Evolutionary conservation across 2,113 vertebrate genomes (phyloP), one percentile per base, ranked within the genome.

Genomic region (Ramphastos sulfuratus): DNA sequence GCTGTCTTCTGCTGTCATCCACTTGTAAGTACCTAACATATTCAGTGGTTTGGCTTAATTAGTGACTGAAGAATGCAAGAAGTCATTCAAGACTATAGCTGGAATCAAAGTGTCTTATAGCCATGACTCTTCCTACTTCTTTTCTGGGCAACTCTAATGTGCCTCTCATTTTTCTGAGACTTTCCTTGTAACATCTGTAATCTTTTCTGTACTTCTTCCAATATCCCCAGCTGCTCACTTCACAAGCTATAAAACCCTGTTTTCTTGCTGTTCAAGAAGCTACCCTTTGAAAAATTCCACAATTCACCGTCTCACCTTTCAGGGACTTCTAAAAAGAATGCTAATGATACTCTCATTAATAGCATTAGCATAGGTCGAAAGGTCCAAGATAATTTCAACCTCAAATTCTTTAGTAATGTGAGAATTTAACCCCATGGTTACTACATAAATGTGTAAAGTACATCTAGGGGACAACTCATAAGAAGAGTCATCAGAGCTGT

Each of bases 41-140:
- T 12, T 15, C 39, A 15, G 8, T 27, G 39, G 89, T 58, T 58
- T 69, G 39, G 15, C 14, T 72, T 84, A 61, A 78, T 35, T 65
- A 64, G 5, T 33, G 31, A 56, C 1, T 69, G 21, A 16, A 71
- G 58, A 90, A 84, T 9, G 11, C 48, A 93, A 67, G 6, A 89
- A 82, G 12, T 92, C 74, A 27, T 31, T 66, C 52, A 77, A 37
- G 54, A 63, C 27, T 33, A 42, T 17, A 42, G 65, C 14, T 82
- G 30, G 10, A 92, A 67, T 63, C 54, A 54, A 39, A 6, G 4
- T 3, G 21, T n/a, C n/a, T 71, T 24, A n/a, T 35, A 61, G 8
- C 15, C 1, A 0, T 7, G 15, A 3, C 7, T 67, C 31, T 30
- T 66, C 27, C 14, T 31, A 2, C 5, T 33, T 23, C 6, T 74